Base-by-base conservation (phyloP, 2,113 vertebrate genomes). In the Hydrochoerus hydrochaeris region DNA sequence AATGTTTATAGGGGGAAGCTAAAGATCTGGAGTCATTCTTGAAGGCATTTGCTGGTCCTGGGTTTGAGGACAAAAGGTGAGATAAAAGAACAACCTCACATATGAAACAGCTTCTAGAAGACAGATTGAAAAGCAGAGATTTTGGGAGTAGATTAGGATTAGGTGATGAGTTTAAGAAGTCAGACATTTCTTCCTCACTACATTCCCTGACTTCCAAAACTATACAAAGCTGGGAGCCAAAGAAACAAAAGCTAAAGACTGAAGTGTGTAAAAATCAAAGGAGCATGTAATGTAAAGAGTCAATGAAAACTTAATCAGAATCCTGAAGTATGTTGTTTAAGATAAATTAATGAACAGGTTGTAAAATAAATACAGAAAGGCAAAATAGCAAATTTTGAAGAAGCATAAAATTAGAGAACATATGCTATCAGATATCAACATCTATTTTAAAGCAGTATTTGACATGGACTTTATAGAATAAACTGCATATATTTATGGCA, bases 261-360 rank as follows among this genome's bases (percentile, higher is more conserved):
- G n/a, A 71, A 91, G 60, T 85, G 2, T 2, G 44, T 32, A 84
- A 80, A 57, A 54, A 16, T 44, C 22, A n/a, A 83, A 2, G 16
- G 1, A 73, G 4, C 81, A 57, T 41, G 20, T 89, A 46, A 32
- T 65, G 16, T 82, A 81, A 96, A 41, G 38, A 95, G 60, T 44
- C 54, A 88, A 26, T 82, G 54, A 13, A 52, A 57, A 85, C n/a
- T 60, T 14, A 71, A 62, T 1, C 58, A 95, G 26, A 93, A 73
- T 60, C 11, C 8, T 93, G 5, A 82, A 90, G 17, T 63, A 0
- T 49, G 44, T 63, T 85, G 6, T 93, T 85, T 46, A 73, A 54
- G 62, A 5, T 8, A 90, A 89, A 49, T n/a, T 86, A 67, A 62
- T 38, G 95, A 88, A 52, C 30, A 35, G 17, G 81, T 84, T 60